Evolutionary conservation across 2,113 vertebrate genomes (phyloP).

Genomic region (Genyomyrus donnyi): DNA sequence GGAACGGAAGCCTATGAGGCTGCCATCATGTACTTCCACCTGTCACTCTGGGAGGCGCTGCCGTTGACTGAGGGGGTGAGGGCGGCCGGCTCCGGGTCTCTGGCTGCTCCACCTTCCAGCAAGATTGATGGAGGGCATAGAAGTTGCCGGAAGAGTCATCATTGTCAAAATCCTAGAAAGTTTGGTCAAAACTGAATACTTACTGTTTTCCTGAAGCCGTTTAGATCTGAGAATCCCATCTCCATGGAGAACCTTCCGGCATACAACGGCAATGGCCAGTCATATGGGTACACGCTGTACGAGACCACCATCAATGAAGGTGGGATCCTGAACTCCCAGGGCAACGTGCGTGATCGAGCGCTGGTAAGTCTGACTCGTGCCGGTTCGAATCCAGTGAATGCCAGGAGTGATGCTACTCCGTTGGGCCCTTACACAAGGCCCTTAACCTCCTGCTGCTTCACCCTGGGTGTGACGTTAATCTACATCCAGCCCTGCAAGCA

Average conservation of each 20-base stretch:
- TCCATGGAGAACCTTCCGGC: conserved; percentile 88
- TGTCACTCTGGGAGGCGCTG: conserved; percentile 84
- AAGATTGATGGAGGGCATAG: background rate
- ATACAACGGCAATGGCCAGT: conserved; percentile 75
- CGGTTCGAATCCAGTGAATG: background rate
- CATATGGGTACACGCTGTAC: conserved; percentile 83
- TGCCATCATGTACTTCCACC: conserved; percentile 63
- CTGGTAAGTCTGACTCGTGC: conserved; percentile 57
- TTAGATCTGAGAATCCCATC: conserved; percentile 64
- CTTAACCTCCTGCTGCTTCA: too few relatives aligned
- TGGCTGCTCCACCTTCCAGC: background rate
- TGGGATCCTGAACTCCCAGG: conserved; percentile 64
- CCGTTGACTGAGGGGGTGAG: conserved; percentile 64
- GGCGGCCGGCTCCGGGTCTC: background rate
- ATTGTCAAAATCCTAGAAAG: background rate
- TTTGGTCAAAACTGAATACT: background rate
- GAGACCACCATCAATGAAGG: conserved; percentile 72
- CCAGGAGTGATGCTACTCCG: too few relatives aligned
- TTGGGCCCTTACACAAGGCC: too few relatives aligned
- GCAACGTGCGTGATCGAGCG: conserved; percentile 73
- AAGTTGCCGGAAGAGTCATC: background rate
- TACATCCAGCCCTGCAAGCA: too few relatives aligned
- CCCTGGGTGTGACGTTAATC: too few relatives aligned
- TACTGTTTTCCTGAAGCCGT: conserved; percentile 55
- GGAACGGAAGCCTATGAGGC: conserved; percentile 53